A percentile compares a stretch with the other conserved stretches of the same genome.
These are phyloP conservation scores for Tribolium castaneum DNA, from an alignment of 1,140 invertebrate genomes.

Conservation along the genomic window DNA sequence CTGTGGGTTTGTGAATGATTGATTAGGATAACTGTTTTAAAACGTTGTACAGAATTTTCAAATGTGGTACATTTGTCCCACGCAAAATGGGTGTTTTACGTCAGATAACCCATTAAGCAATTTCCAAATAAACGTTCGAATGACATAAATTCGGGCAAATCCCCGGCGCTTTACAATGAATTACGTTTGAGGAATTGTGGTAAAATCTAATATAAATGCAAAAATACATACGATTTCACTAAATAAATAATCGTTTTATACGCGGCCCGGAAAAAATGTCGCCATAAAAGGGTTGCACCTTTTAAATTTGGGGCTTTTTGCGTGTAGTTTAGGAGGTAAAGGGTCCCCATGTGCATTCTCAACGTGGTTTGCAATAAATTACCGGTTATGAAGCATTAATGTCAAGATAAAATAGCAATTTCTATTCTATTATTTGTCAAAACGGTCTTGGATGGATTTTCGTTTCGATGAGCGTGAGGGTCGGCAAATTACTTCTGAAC, in stretches of 20 bases:
- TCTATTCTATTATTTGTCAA: constrained; percentile 62
- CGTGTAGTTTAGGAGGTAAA: constrained; percentile 16
- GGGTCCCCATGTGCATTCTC: constrained; percentile 30
- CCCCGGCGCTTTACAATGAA: not conserved
- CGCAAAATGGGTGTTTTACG: not conserved
- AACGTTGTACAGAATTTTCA: not conserved
- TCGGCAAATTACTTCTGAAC: constrained; percentile 56
- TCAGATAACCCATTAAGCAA: not conserved
- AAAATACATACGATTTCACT: constrained; percentile 28
- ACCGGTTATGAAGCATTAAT: constrained; percentile 52
- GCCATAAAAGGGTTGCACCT: constrained; percentile 26
- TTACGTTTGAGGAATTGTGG: constrained; percentile 9
- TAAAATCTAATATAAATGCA: constrained; percentile 41
- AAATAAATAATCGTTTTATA: constrained; percentile 39
- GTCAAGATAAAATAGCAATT: constrained; percentile 60
- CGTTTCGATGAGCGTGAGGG: constrained; percentile 43
- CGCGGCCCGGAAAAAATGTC: not conserved
- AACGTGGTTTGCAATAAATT: constrained; percentile 27
- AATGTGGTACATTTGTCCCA: not conserved
- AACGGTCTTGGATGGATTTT: constrained; percentile 53
- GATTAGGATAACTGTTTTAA: not conserved
- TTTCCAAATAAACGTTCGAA: not conserved
- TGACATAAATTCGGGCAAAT: constrained; percentile 3
- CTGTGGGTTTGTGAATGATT: not conserved
- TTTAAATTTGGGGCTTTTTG: constrained; percentile 22